phyloP scores from a whole-genome alignment of 2,888 invertebrate species.

The Cosmia trapezina region DNA sequence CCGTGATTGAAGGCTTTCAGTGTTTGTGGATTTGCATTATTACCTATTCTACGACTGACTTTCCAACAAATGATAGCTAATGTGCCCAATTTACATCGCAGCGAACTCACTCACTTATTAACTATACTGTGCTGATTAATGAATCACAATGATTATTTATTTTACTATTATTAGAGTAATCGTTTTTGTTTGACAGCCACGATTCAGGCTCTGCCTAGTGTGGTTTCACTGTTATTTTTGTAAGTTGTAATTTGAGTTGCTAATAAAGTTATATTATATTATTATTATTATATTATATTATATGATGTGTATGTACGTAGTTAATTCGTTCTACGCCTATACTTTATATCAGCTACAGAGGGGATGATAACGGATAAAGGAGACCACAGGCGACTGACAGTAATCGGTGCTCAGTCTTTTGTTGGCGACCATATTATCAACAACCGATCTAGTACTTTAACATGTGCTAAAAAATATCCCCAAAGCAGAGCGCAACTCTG shows the following conservation, averaged over 20 bases:
- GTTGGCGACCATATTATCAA: constrained; percentile 28
- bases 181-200: too few species aligned
- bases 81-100: constrained; percentile 30
- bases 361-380: constrained; percentile 19
- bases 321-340: constrained; percentile 7
- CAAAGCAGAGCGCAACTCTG: not conserved
- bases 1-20: constrained; percentile 2
- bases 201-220: too few species aligned
- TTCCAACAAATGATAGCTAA: constrained; percentile 30
- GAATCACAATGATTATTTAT: constrained; percentile 28
- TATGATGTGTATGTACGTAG: constrained; percentile 6
- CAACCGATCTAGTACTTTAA: constrained; percentile 25
- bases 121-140: constrained; percentile 37
- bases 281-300: too few species aligned
- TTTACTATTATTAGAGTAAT: too few species aligned
- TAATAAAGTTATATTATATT: too few species aligned
- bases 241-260: too few species aligned
- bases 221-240: too few species aligned
- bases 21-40: constrained; percentile 26
- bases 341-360: constrained; percentile 22
- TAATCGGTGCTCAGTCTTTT: constrained; percentile 34
- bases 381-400: constrained; percentile 19
- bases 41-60: constrained; percentile 20
- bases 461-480: constrained; percentile 15
- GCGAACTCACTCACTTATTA: constrained; percentile 13